Evolutionary conservation across 2,888 invertebrate genomes (phyloP).

Genomic region (Ectropis crepuscularia): DNA sequence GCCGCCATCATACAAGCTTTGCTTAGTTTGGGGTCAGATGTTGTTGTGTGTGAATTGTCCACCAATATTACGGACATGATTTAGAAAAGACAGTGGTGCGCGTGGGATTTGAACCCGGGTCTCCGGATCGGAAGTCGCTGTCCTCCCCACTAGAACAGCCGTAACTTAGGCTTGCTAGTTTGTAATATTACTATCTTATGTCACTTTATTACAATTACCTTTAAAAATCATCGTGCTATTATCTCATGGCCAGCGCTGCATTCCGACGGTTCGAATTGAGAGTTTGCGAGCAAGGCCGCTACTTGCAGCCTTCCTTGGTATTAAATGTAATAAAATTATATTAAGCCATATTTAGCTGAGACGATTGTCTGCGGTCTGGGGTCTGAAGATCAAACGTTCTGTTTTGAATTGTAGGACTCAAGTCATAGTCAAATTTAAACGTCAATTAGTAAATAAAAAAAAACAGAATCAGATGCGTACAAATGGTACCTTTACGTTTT

Average conservation of each 20-base stretch:
- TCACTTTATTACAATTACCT: conserved; percentile 25
- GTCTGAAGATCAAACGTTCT: not conserved
- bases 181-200: conserved; percentile 28
- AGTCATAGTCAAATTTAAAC: no score
- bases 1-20: no score
- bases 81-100: no score
- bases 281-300: conserved; percentile 60
- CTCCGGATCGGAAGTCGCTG: no score
- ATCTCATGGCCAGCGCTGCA: conserved; percentile 65
- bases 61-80: no score
- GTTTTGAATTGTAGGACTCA: not conserved
- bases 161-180: not conserved
- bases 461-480: no score
- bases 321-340: conserved; percentile 21
- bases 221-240: conserved; percentile 44
- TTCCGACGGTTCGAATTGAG: conserved; percentile 57
- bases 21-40: no score
- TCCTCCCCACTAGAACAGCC: not conserved
- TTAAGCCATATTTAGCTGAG: not conserved
- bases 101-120: no score
- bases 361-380: not conserved
- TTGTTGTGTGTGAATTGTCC: no score
- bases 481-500: no score
- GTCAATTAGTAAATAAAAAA: no score
- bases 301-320: conserved; percentile 27